Conservation (phyloP, 2,113 vertebrate genomes). For the Ammodytes marinus region DNA sequence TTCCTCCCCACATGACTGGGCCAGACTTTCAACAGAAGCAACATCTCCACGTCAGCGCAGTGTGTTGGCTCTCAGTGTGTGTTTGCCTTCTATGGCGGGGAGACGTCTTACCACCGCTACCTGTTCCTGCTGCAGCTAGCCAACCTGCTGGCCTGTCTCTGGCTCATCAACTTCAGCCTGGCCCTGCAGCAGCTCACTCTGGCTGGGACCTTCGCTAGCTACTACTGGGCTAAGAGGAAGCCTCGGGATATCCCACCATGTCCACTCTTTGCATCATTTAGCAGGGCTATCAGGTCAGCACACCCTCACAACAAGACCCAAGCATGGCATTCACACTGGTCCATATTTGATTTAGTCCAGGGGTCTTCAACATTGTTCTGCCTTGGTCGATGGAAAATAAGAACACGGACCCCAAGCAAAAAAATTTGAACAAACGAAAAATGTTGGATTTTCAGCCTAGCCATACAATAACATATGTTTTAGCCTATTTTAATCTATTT, state of each 20-base stretch:
- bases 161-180: conserved; percentile 93
- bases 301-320: not conserved
- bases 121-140: conserved; percentile 90
- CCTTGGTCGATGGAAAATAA: too few relatives aligned
- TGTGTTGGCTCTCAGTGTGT: conserved; percentile 90
- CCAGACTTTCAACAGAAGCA: conserved; percentile 89
- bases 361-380: too few relatives aligned
- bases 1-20: not conserved
- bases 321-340: not conserved
- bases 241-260: conserved; percentile 90
- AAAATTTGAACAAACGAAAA: too few relatives aligned
- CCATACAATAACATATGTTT: too few relatives aligned
- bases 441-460: too few relatives aligned
- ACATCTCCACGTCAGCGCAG: conserved; percentile 75
- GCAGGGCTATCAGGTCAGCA: conserved; percentile 88
- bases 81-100: conserved; percentile 92
- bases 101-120: conserved; percentile 88
- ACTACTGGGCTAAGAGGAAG: conserved; percentile 93
- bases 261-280: conserved; percentile 89
- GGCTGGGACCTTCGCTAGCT: conserved; percentile 92
- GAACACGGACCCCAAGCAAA: too few relatives aligned
- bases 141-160: conserved; percentile 92
- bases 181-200: conserved; percentile 93
- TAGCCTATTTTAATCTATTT: too few relatives aligned
- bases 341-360: not conserved